phyloP scores from a whole-genome alignment of 2,888 invertebrate species.

The Nomada lathburiana region DNA sequence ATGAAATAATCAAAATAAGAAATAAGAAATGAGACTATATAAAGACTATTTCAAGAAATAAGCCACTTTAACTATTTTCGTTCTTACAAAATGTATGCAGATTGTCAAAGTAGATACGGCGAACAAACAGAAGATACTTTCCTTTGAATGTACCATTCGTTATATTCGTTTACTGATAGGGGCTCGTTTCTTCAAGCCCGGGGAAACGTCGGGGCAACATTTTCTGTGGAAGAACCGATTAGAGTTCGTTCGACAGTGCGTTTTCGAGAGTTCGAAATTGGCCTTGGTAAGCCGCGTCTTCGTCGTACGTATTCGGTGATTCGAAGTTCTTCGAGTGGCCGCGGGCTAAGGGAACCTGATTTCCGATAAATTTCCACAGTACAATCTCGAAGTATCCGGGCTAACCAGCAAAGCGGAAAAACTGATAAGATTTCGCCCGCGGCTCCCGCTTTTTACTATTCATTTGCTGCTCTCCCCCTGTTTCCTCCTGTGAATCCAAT shows the following conservation, averaged over 20 bases:
- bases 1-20: too few relatives aligned
- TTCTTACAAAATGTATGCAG: too few relatives aligned
- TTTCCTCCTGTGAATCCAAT: constrained; percentile 3
- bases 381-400: constrained; percentile 31
- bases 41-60: too few relatives aligned
- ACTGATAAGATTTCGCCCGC: constrained; percentile 43
- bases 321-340: constrained; percentile 50
- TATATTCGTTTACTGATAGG: not conserved
- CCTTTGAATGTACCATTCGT: not conserved
- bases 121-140: too few relatives aligned
- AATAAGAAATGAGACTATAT: too few relatives aligned
- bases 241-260: constrained; percentile 16
- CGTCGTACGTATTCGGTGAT: constrained; percentile 44
- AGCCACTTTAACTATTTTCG: too few relatives aligned
- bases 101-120: too few relatives aligned
- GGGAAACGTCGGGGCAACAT: not conserved
- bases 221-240: constrained; percentile 4
- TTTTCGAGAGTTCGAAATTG: constrained; percentile 51
- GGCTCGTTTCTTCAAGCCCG: not conserved
- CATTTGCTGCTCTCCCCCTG: constrained; percentile 12
- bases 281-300: constrained; percentile 49
- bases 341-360: constrained; percentile 52
- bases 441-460: constrained; percentile 32
- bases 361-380: constrained; percentile 58
- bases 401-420: constrained; percentile 32